Conservation (phyloP, 2,797 vertebrate species). For the Limosa lapponica region DNA sequence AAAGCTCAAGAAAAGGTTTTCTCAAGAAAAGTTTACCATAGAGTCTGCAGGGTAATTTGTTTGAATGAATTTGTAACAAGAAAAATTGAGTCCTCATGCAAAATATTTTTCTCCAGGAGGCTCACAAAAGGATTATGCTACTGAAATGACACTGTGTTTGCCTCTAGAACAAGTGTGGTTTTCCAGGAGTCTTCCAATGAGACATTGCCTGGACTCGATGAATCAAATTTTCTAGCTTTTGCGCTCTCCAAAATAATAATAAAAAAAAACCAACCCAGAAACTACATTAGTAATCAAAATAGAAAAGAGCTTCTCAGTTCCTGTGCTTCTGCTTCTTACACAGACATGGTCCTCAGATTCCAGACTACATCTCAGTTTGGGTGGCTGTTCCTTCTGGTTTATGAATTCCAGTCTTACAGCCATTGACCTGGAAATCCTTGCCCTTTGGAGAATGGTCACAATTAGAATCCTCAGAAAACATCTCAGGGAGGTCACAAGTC, state of each 20-base stretch:
- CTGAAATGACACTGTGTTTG: slow-evolving; percentile 21
- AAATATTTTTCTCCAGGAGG: slow-evolving; percentile 28
- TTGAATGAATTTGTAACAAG: background rate
- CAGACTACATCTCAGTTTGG: background rate
- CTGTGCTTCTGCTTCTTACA: too few species aligned
- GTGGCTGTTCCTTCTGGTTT: background rate
- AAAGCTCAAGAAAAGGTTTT: background rate
- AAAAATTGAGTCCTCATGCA: slow-evolving; percentile 24
- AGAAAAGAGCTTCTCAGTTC: too few species aligned
- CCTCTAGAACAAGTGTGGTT: background rate
- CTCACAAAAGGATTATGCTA: slow-evolving; percentile 37
- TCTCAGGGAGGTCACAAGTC: background rate
- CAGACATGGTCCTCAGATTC: background rate
- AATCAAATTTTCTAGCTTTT: slow-evolving; percentile 4
- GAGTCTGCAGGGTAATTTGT: background rate
- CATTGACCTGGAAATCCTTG: background rate
- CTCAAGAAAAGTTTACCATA: background rate
- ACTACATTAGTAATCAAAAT: background rate
- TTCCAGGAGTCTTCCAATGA: slow-evolving; percentile 13
- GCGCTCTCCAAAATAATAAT: background rate
- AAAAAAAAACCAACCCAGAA: background rate
- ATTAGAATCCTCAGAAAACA: background rate
- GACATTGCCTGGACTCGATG: background rate
- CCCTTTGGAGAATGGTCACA: background rate
- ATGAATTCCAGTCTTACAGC: background rate